Evolutionary conservation across 2,797 vertebrate species (phyloP), one percentile per base, ranked within the genome.

Genomic region (Acanthis flammea): DNA sequence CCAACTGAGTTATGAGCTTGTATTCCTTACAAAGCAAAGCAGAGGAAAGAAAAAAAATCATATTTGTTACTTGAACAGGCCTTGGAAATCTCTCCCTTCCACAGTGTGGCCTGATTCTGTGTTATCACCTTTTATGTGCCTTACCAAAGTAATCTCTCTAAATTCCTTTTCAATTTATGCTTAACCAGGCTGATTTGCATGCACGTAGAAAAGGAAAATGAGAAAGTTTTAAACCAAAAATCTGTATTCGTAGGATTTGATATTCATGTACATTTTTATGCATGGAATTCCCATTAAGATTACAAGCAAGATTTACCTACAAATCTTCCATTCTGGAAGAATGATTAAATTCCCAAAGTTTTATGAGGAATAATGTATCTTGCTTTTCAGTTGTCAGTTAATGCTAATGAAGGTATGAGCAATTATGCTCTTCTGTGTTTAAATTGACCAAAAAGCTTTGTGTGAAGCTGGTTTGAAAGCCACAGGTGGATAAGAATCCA

Each of bases 121-220:
- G 84, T 58, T 67, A 78, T n/a, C 82, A 78, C 31, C 39, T 82
- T 93, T 95, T 76, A 53, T 82, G 72, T 91, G 60, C 55, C 53
- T 70, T 55, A 87, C 94, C 84, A 68, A 68, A 93, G 44, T 93
- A 78, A 68, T 92, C 85, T 90, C 61, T 48, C 47, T 74, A 77
- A 89, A 94, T 82, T 93, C 83, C 74, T 85, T 79, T 74, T 80
- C 72, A 87, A 58, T 83, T 90, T 93, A 25, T 83, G 75, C 77
- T 94, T 78, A 94, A 89, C 77, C 53, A 72, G 75, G 23, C 71
- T 95, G 80, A 95, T 95, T 92, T 91, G 54, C 65, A 57, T 85
- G 61, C 68, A 39, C 7, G 31, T 24, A 72, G 70, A 76, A 91
- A 91, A 95, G 72, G 90, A 93, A 93, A 94, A 94, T 89, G 45